Evolutionary conservation across 2,113 vertebrate genomes (phyloP).

Genomic region (Sprattus sprattus): DNA sequence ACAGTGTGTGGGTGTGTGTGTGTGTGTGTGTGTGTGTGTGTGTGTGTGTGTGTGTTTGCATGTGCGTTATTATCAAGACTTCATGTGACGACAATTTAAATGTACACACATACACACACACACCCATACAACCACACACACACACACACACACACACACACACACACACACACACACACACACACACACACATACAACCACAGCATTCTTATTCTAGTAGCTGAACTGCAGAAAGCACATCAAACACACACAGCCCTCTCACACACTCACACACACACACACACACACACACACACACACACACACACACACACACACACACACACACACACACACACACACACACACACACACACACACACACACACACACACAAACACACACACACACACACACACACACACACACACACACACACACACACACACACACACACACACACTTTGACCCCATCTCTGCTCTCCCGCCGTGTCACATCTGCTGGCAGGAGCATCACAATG

Average conservation of each 20-base stretch:
- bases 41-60: too few species aligned
- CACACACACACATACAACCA: too few species aligned
- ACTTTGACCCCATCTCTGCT: neutral
- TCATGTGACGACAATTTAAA: too few species aligned
- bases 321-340: neutral
- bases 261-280: too few species aligned
- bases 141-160: too few species aligned
- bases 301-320: constrained; percentile 8
- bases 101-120: neutral
- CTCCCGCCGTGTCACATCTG: neutral
- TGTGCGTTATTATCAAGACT: too few species aligned
- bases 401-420: neutral
- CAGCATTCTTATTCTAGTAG: too few species aligned
- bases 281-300: constrained; percentile 14
- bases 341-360: neutral
- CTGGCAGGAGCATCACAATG: neutral
- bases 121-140: neutral
- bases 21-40: neutral
- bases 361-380: neutral
- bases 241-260: too few species aligned
- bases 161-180: too few species aligned
- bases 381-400: neutral
- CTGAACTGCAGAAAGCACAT: too few species aligned
- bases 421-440: constrained; percentile 4
- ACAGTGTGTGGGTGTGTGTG: neutral